Conservation (phyloP, 2,888 invertebrate genomes). For the Drosophila kanekoi region DNA sequence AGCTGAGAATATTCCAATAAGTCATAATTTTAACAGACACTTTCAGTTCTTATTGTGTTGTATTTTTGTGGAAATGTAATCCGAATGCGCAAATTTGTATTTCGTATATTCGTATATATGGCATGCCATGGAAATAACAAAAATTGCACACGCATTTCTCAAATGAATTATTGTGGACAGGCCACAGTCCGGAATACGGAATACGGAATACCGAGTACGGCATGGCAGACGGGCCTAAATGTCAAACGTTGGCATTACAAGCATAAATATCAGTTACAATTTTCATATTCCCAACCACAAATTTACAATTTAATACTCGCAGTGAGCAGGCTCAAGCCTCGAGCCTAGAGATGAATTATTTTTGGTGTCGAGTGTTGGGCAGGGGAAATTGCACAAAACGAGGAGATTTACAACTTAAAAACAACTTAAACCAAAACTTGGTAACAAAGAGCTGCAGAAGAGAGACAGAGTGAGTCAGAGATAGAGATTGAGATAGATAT, state of each 20-base stretch:
- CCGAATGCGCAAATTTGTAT: slow-evolving; percentile 43
- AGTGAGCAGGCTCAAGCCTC: slow-evolving; percentile 9
- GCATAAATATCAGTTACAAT: slow-evolving; percentile 78
- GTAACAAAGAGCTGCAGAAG: slow-evolving; percentile 57
- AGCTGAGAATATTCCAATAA: slow-evolving; percentile 48
- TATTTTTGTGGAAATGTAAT: slow-evolving; percentile 20
- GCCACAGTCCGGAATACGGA: slow-evolving; percentile 36
- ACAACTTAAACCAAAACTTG: slow-evolving; percentile 79
- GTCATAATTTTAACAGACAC: slow-evolving; percentile 52
- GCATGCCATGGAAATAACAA: slow-evolving; percentile 38
- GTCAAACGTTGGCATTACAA: slow-evolving; percentile 72
- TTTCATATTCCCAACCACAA: slow-evolving; percentile 70
- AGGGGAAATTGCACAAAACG: slow-evolving; percentile 67
- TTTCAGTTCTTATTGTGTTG: slow-evolving; percentile 33
- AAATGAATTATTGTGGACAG: slow-evolving; percentile 74
- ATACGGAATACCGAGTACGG: background rate
- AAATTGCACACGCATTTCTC: slow-evolving; percentile 56
- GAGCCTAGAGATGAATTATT: slow-evolving; percentile 20
- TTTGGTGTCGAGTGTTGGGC: slow-evolving; percentile 22
- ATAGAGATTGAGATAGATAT: no score
- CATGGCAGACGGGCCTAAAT: slow-evolving; percentile 46
- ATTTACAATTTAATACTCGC: slow-evolving; percentile 62
- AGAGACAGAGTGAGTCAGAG: background rate
- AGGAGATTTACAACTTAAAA: slow-evolving; percentile 80
- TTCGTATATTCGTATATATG: slow-evolving; percentile 28